Evolutionary conservation across 2,113 vertebrate species (phyloP), one percentile per base, ranked within the genome.

Genomic region (Caloenas nicobarica): DNA sequence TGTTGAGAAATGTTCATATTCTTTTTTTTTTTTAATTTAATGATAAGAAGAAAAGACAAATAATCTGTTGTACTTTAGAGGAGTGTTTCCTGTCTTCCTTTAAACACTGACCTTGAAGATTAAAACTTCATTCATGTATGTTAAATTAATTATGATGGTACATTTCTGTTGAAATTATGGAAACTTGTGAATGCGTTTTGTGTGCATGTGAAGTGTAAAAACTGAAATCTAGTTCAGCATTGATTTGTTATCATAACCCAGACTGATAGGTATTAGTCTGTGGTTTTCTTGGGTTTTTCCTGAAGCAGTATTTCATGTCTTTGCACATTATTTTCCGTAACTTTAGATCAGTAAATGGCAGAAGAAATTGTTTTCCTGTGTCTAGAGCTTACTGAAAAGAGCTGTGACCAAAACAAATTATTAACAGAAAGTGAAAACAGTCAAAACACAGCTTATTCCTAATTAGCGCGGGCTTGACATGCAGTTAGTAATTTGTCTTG

Each of bases 41-140:
- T 76, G 61, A 15, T 46, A 64, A 73, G 46, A 79, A 84, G 19
- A 29, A 74, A 89, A 66, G 50, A 31, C 36, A 89, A 93, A 89
- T 50, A 19, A 89, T 60, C 58, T 38, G 14, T 80, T 93, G 36
- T 54, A 46, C 38, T 76, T 44, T 48, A 50, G 71, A 72, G 42
- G 51, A 71, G 6, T 93, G 77, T 94, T 96, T 97, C 50, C 56
- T 11, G n/a, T 16, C 38, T 96, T 96, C 64, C 72, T 92, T 81
- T 94, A 80, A 70, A 56, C 36, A 72, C 61, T 91, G 87, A 91
- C 62, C 61, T 97, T 95, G 94, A 93, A 88, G 76, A 87, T 68
- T 84, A 96, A 78, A 74, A 62, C 29, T 93, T 93, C 33, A 68
- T 54, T 89, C 13, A 13, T 44, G 17, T 88, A 57, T 83, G 48